Evolutionary conservation across 2,113 vertebrate species (phyloP).

Genomic region (Nansenia antarctica): DNA sequence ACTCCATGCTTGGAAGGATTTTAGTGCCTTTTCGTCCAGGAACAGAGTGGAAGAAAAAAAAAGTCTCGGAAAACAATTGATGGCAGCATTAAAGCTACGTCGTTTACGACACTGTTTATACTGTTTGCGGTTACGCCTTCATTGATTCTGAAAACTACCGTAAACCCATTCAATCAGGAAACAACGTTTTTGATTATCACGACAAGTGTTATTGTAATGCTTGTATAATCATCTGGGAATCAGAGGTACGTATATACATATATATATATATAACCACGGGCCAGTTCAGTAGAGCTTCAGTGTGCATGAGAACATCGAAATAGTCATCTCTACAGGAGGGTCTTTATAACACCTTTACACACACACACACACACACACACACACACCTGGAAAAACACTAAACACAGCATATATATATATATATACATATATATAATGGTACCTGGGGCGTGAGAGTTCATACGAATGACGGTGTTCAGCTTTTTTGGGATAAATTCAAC

Average conservation of each 20-base stretch:
- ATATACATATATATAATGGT: too few relatives aligned
- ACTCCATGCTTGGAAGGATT: not conserved
- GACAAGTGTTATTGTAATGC: not conserved
- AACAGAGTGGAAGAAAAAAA: too few relatives aligned
- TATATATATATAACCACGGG: too few relatives aligned
- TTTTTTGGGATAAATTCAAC: too few relatives aligned
- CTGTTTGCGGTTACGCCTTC: not conserved
- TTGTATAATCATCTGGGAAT: too few relatives aligned
- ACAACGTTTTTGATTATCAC: not conserved
- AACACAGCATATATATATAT: too few relatives aligned
- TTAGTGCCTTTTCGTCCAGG: not conserved
- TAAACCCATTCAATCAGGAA: not conserved
- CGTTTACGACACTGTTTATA: not conserved
- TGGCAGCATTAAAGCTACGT: not conserved
- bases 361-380: not conserved
- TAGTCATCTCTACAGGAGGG: too few relatives aligned
- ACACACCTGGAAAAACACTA: not conserved
- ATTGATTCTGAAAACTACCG: not conserved
- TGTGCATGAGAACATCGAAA: not conserved
- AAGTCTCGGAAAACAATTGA: too few relatives aligned
- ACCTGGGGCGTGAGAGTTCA: too few relatives aligned
- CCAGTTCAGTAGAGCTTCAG: not conserved
- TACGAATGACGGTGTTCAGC: too few relatives aligned
- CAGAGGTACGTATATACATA: too few relatives aligned
- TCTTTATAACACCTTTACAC: slow-evolving; percentile 1